A percentile compares a stretch with the other conserved stretches of the same genome.
These are phyloP conservation scores for Menidia beryllina DNA, from an alignment of 2,113 vertebrate species.

Conservation along the genomic window DNA sequence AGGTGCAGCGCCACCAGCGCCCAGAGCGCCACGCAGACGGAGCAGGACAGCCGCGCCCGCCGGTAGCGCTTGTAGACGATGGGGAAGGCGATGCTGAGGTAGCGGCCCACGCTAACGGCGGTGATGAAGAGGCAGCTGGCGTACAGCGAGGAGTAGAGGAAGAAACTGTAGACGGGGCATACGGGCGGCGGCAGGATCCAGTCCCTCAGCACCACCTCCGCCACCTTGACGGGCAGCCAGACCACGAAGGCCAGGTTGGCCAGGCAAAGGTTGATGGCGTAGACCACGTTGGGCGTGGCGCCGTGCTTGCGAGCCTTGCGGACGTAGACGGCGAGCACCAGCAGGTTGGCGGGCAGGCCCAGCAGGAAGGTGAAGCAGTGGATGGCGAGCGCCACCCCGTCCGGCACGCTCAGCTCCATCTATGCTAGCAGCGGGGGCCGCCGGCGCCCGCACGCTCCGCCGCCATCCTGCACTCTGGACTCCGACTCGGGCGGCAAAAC, in stretches of 20 bases:
- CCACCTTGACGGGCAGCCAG: conserved; percentile 81
- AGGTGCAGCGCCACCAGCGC: conserved; percentile 76
- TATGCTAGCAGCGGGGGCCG: too few relatives aligned
- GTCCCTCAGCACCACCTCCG: conserved; percentile 69
- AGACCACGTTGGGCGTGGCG: conserved; percentile 84
- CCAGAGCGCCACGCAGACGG: conserved; percentile 79
- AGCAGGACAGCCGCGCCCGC: conserved; percentile 75
- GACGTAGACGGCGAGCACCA: conserved; percentile 80
- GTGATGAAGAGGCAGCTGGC: conserved; percentile 84
- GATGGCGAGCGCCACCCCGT: conserved; percentile 66
- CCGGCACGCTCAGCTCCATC: conserved; percentile 38
- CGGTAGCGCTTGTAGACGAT: conserved; percentile 84
- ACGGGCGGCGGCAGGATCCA: conserved; percentile 76
- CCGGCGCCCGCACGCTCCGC: not conserved
- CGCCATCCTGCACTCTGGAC: not conserved
- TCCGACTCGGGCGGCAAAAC: not conserved
- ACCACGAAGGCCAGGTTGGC: conserved; percentile 82
- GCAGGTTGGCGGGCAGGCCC: conserved; percentile 83
- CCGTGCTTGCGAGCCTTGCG: conserved; percentile 80
- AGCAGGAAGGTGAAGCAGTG: conserved; percentile 82
- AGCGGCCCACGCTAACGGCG: conserved; percentile 81
- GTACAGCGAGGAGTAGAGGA: conserved; percentile 83
- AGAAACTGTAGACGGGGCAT: conserved; percentile 82
- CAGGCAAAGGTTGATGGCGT: conserved; percentile 84
- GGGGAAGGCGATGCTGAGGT: conserved; percentile 85